Percentiles rank a stretch among this genome's conserved stretches.
Evolutionary conservation across 2,888 invertebrate species (phyloP).

Genomic region (Drosophila pseudotakahashii): DNA sequence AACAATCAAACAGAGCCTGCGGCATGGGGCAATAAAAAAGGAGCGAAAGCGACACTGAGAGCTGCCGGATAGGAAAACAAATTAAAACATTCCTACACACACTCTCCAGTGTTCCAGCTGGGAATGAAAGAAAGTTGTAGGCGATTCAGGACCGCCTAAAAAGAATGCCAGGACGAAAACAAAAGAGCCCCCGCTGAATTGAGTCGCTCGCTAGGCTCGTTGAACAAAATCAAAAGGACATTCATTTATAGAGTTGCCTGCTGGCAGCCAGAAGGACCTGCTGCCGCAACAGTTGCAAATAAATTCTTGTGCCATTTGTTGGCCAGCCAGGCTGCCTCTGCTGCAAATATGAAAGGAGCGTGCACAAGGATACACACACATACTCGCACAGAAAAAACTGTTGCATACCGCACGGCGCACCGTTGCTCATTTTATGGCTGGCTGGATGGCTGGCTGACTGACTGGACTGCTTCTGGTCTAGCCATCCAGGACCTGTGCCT

Average conservation of each 20-base stretch:
- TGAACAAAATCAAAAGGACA: constrained; percentile 82
- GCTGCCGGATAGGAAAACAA: constrained; percentile 76
- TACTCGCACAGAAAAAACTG: constrained; percentile 52
- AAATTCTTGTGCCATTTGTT: constrained; percentile 78
- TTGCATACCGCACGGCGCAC: constrained; percentile 73
- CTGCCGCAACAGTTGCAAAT: constrained; percentile 72
- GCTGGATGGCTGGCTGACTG: constrained; percentile 58
- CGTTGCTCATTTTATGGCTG: constrained; percentile 77
- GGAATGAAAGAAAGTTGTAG: constrained; percentile 38
- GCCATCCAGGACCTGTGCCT: constrained; percentile 64
- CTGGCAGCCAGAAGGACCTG: constrained; percentile 31
- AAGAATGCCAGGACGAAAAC: constrained; percentile 48
- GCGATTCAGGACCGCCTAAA: constrained; percentile 30
- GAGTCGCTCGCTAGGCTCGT: constrained; percentile 81
- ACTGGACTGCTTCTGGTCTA: constrained; percentile 17
- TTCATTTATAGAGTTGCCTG: constrained; percentile 77
- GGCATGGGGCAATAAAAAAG: constrained; percentile 75
- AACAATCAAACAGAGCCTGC: constrained; percentile 77
- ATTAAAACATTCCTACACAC: constrained; percentile 80
- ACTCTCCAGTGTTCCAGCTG: constrained; percentile 19
- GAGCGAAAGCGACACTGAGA: constrained; percentile 48
- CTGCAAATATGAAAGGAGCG: constrained; percentile 71
- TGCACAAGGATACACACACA: constrained; percentile 38
- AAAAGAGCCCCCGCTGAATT: constrained; percentile 71
- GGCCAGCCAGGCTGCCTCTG: constrained; percentile 40